Evolutionary conservation across 2,113 vertebrate species (phyloP).

Genomic region (Corydoras maculifer): DNA sequence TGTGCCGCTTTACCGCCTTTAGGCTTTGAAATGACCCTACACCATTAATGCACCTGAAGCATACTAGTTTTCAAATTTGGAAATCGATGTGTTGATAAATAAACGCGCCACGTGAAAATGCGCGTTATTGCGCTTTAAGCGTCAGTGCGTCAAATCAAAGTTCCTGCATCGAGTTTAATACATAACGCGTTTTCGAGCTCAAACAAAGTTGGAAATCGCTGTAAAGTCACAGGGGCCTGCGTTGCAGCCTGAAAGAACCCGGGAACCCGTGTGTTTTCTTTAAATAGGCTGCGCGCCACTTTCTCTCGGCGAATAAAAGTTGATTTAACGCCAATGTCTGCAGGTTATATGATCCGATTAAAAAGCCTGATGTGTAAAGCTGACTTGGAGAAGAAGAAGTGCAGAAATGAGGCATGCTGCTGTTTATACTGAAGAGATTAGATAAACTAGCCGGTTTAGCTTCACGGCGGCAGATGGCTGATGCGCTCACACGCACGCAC

Average conservation of each 20-base stretch:
- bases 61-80: slow-evolving; percentile 58
- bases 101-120: slow-evolving; percentile 37
- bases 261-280: slow-evolving; percentile 20
- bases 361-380: slow-evolving; percentile 51
- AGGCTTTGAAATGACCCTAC: slow-evolving; percentile 60
- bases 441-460: slow-evolving; percentile 84
- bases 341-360: slow-evolving; percentile 8
- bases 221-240: slow-evolving; percentile 62
- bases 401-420: slow-evolving; percentile 76
- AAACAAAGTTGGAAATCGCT: slow-evolving; percentile 67
- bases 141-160: slow-evolving; percentile 16
- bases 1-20: slow-evolving; percentile 54
- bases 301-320: slow-evolving; percentile 48
- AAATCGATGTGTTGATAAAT: slow-evolving; percentile 56
- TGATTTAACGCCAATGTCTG: slow-evolving; percentile 32
- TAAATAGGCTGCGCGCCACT: slow-evolving; percentile 43
- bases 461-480: slow-evolving; percentile 80
- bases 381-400: slow-evolving; percentile 65
- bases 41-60: slow-evolving; percentile 64
- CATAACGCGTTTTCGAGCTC: slow-evolving; percentile 66
- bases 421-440: slow-evolving; percentile 82
- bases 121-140: slow-evolving; percentile 38
- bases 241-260: slow-evolving; percentile 51
- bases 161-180: slow-evolving; percentile 47
- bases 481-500: slow-evolving; percentile 75